Evolutionary conservation across 2,113 vertebrate genomes (phyloP), one percentile per base, ranked within the genome.

Genomic region (Brachyistius frenatus): DNA sequence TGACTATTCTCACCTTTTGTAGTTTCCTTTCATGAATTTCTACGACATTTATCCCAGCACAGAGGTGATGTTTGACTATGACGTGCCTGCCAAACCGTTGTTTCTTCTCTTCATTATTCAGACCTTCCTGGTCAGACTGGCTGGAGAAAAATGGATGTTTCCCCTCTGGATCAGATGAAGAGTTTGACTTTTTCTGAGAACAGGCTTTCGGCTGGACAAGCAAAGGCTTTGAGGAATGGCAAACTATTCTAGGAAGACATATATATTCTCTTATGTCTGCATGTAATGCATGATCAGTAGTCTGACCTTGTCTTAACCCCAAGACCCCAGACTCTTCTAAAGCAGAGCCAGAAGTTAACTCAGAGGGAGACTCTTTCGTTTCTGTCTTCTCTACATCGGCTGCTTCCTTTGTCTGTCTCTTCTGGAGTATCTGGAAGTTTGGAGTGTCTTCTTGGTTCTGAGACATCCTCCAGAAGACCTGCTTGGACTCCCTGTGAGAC

Each of bases 21-120:
- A 96, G 16, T 74, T 93, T 96, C 23, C 23, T 84, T 70, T 95
- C 90, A 11, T 92, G 91, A 1, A n/a, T 2, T 37, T 73, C 16
- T 6, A 78, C 89, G 15, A 85, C 81, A 68, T 89, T 73, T 14
- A 31, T 82, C 32, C 85, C 88, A 0, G 66, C 73, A 58, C 72
- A 65, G 13, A 89, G 55, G 14, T 94, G 82, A 7, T 86, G 72
- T 16, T 88, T 94, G 46, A 35, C 72, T 11, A 90, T 1, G 0
- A 93, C 76, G 1, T 80, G 62, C 6, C 66, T 86, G n/a, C 93
- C 88, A 83, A 95, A 92, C 23, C 16, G 2, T n/a, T 87, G 15
- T 41, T 94, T 91, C 13, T 63, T 88, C 10, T 56, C 83, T 0
- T 73, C 72, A 71, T 86, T 84, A 3, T 86, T 95, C 23, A 88